Evolutionary conservation across 2,888 invertebrate species (phyloP), one percentile per base, ranked within the genome.

Genomic region (Eupithecia inturbata): DNA sequence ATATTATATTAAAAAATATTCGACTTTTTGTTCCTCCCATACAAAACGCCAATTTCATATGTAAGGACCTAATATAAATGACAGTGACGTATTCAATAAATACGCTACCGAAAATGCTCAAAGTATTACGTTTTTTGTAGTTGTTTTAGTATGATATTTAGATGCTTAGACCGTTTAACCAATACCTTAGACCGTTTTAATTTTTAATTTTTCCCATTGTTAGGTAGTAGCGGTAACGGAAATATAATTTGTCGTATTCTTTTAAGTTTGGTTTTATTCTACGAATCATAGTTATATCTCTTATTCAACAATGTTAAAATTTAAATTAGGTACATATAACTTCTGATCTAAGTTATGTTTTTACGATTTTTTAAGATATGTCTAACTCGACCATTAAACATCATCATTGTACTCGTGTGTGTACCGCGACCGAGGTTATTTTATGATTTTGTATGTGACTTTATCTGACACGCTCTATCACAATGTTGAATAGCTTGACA

Each of bases 401-500:
- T 45, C 9, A 19, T 45, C n/a, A n/a, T 12, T 68, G 5, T 19
- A 45, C 19, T 45, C 45, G 36, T 36, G n/a, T 49, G n/a, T 49
- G 33, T 31, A 41, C 39, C 19, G 28, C 19, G 28, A 60, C 36
- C 31, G 36, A 68, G 36, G 57, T 66, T 69, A 28, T 57, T 63
- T 64, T 49, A 75, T 49, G 68, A 68, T 68, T 75, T 60, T 26
- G 72, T 70, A 62, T 62, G 60, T 72, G 74, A 75, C 79, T 70
- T 82, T 86, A 86, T 86, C 84, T 80, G 33, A 68, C 53, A 72
- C 67, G 7, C 79, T 22, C 82, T 89, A 90, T 90, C 88, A 77
- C 68, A 49, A 70, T 82, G 88, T 89, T 87, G 87, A 84, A 86
- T 83, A 78, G 85, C 89, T 91, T 92, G 91, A 88, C 91, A 90